Percentiles rank a stretch among this genome's conserved stretches.
phyloP scores from a whole-genome alignment of 2,888 invertebrate species.

The Sinohyriopsis cumingii region DNA sequence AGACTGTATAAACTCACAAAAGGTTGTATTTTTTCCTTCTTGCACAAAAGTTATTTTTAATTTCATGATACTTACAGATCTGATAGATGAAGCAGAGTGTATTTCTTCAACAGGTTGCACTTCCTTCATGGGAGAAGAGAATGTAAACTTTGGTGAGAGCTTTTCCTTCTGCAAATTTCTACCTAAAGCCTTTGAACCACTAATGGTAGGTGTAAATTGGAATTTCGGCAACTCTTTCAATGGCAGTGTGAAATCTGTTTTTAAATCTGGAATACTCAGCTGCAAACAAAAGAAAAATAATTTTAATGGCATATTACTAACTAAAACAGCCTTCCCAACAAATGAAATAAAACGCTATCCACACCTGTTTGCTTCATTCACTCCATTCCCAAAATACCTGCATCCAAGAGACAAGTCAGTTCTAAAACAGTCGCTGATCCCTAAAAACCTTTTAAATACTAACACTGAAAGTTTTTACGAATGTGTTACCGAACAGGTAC shows the following conservation, averaged over 20 bases:
- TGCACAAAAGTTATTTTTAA: neutral
- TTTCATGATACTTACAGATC: slow-evolving; percentile 11
- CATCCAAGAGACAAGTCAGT: too few species aligned
- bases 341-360: too few species aligned
- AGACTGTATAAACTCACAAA: neutral
- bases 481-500: too few species aligned
- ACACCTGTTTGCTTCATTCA: too few species aligned
- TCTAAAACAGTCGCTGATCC: too few species aligned
- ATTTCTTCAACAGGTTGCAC: slow-evolving; percentile 27
- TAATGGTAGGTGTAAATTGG: slow-evolving; percentile 69
- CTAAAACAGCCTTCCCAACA: neutral
- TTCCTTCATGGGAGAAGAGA: slow-evolving; percentile 56
- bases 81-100: slow-evolving; percentile 16
- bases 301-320: neutral
- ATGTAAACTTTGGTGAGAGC: slow-evolving; percentile 46
- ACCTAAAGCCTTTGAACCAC: neutral
- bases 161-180: neutral
- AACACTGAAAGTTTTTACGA: too few species aligned
- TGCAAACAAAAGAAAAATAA: slow-evolving; percentile 22
- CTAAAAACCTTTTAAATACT: too few species aligned
- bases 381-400: too few species aligned
- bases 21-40: too few species aligned
- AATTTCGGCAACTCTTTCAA: slow-evolving; percentile 77
- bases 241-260: slow-evolving; percentile 74
- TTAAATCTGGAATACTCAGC: slow-evolving; percentile 62